Evolutionary conservation across 2,888 invertebrate genomes (phyloP).

Genomic region (Cotesia congregata): DNA sequence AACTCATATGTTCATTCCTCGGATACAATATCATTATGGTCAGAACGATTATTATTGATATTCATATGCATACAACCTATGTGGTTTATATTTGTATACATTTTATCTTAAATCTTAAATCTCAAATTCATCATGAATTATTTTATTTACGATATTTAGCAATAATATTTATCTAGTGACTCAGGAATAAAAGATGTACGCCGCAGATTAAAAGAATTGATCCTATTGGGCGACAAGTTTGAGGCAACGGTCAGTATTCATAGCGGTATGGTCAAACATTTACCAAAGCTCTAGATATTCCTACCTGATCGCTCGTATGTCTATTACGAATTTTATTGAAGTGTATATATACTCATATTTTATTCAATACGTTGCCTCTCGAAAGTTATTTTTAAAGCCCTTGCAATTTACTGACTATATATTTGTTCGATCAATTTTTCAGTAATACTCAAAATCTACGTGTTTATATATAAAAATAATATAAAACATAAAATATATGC

Average conservation of each 20-base stretch:
- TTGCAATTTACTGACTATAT: not conserved
- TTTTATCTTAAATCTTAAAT: not conserved
- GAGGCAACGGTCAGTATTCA: not conserved
- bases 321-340: conserved; percentile 1
- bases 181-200: not conserved
- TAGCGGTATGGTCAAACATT: not conserved
- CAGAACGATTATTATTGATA: not conserved
- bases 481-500: too few species aligned
- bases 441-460: not conserved
- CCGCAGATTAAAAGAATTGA: not conserved
- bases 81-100: not conserved
- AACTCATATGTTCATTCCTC: not conserved
- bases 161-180: not conserved
- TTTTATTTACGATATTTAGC: not conserved
- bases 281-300: not conserved
- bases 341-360: conserved; percentile 1
- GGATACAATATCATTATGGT: conserved; percentile 1
- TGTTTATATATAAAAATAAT: not conserved
- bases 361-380: conserved; percentile 1
- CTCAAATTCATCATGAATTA: not conserved
- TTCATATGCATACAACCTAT: not conserved
- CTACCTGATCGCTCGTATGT: conserved; percentile 1
- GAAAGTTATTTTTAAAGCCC: not conserved
- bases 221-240: not conserved
- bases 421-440: not conserved